Conservation (phyloP, 2,888 invertebrate genomes). For the Digitonthophagus gazella region DNA sequence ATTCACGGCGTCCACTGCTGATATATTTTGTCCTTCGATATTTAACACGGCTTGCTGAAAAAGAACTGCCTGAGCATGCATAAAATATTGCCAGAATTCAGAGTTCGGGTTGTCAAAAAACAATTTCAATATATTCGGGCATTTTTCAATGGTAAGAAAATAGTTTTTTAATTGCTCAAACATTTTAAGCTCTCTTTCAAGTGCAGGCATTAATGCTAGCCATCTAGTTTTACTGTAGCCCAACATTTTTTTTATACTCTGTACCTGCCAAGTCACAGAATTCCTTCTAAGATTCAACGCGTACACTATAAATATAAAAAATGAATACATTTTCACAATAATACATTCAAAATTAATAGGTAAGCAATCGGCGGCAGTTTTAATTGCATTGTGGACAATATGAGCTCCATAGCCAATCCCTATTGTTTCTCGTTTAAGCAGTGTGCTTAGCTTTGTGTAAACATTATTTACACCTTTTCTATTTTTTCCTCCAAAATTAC, state of each 20-base stretch:
- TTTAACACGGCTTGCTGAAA: constrained; percentile 35
- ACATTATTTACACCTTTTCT: no score
- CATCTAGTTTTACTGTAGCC: constrained; percentile 35
- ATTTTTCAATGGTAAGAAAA: constrained; percentile 40
- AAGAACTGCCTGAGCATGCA: constrained; percentile 31
- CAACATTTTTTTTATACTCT: constrained; percentile 33
- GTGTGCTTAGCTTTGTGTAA: constrained; percentile 34
- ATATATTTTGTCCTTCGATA: constrained; percentile 33
- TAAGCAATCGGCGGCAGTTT: no score
- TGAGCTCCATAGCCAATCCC: constrained; percentile 33
- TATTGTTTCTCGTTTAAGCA: constrained; percentile 31
- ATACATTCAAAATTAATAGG: constrained; percentile 23
- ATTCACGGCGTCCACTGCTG: constrained; percentile 34
- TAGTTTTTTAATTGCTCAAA: constrained; percentile 39
- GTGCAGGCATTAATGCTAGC: constrained; percentile 36
- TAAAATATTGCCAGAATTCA: constrained; percentile 40
- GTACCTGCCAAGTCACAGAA: constrained; percentile 34
- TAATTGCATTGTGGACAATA: constrained; percentile 35
- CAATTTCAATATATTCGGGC: constrained; percentile 32
- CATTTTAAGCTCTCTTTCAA: constrained; percentile 39
- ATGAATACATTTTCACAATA: no score
- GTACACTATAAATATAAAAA: no score
- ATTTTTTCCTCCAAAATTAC: no score
- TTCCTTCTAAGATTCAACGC: constrained; percentile 33
- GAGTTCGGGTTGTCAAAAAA: constrained; percentile 36